These are phyloP conservation scores for Rhopalosiphum padi DNA, from an alignment of 1,140 invertebrate genomes.

Conservation along the genomic window DNA sequence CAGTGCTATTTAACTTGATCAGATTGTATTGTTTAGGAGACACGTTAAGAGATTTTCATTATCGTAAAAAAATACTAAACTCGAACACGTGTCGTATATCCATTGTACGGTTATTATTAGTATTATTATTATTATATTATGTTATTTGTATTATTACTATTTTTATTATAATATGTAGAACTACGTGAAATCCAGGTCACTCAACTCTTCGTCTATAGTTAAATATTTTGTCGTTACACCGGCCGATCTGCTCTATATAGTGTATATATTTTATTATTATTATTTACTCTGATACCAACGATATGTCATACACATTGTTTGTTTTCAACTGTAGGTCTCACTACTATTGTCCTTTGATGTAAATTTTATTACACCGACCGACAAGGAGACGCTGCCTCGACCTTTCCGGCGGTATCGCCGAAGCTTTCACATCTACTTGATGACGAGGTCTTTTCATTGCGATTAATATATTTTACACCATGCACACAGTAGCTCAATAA, in stretches of 20 bases:
- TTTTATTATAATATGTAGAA: neutral
- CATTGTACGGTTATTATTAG: neutral
- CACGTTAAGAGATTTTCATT: slow-evolving; percentile 13
- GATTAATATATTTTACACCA: neutral
- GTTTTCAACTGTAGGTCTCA: neutral
- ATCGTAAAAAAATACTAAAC: neutral
- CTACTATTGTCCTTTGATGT: neutral
- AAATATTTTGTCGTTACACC: neutral
- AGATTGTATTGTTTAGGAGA: neutral
- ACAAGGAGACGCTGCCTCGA: neutral
- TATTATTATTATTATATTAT: neutral
- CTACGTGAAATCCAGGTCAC: neutral
- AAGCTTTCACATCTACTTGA: neutral
- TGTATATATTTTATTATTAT: neutral
- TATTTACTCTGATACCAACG: neutral
- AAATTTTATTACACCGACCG: neutral
- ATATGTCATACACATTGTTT: neutral
- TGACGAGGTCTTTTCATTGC: neutral
- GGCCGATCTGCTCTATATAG: neutral
- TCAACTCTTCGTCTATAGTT: neutral
- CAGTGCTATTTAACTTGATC: neutral
- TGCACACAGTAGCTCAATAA: neutral
- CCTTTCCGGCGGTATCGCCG: neutral
- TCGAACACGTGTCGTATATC: neutral
- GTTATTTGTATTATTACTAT: neutral